Evolutionary conservation across 2,113 vertebrate genomes (phyloP).

Genomic region (Spea bombifrons): DNA sequence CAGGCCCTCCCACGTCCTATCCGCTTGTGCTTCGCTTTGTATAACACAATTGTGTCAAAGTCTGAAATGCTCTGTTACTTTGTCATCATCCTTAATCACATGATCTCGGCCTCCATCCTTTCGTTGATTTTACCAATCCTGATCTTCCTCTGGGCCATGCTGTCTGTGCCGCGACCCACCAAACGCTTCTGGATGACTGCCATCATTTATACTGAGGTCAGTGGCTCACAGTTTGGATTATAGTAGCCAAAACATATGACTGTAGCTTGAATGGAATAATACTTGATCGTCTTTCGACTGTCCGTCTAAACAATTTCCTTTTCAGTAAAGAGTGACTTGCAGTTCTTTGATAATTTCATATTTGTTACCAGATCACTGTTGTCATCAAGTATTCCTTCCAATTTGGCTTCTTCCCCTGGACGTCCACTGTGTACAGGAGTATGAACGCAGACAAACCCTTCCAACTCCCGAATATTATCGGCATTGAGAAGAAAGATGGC

Average conservation of each 20-base stretch:
- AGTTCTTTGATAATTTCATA: neutral
- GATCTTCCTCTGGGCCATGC: constrained; percentile 70
- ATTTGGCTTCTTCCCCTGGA: constrained; percentile 77
- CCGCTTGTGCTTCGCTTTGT: constrained; percentile 64
- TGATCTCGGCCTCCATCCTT: constrained; percentile 65
- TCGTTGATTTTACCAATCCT: constrained; percentile 65
- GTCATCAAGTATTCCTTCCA: constrained; percentile 75
- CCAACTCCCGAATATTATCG: constrained; percentile 65
- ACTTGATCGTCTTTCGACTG: no score
- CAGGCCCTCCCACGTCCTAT: constrained; percentile 52
- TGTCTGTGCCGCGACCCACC: constrained; percentile 69
- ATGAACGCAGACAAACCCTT: constrained; percentile 67
- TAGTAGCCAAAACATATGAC: no score
- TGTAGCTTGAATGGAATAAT: no score
- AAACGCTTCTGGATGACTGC: constrained; percentile 72
- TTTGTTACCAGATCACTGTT: constrained; percentile 63
- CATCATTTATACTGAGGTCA: constrained; percentile 74
- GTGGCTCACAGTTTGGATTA: neutral
- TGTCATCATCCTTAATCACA: constrained; percentile 68
- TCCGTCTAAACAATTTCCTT: no score
- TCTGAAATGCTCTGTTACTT: constrained; percentile 71
- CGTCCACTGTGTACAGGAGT: constrained; percentile 64
- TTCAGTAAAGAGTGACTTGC: no score
- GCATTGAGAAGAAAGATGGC: constrained; percentile 68
- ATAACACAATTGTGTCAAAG: constrained; percentile 60